Evolutionary conservation across 2,797 vertebrate genomes (phyloP).

Genomic region (Gymnodraco acuticeps): DNA sequence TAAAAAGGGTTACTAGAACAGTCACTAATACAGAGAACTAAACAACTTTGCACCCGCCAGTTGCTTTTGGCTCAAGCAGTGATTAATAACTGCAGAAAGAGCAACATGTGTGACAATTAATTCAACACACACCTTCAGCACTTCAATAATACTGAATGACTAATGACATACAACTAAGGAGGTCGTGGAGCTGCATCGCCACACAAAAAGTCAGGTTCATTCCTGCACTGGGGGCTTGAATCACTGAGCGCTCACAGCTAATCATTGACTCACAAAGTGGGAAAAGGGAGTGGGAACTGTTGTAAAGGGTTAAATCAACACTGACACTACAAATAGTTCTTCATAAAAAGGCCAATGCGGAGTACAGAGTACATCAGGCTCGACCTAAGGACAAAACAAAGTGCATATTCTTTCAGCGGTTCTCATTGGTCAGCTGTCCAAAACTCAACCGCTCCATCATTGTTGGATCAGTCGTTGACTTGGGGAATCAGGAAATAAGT

Average conservation of each 20-base stretch:
- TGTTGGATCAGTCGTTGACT: neutral
- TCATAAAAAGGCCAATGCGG: neutral
- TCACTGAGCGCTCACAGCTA: conserved; percentile 24
- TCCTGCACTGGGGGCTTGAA: neutral
- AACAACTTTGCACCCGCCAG: neutral
- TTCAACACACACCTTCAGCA: neutral
- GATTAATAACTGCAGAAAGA: neutral
- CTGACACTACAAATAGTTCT: conserved; percentile 11
- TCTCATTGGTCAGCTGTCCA: neutral
- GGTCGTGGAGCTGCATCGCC: neutral
- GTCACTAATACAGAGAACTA: neutral
- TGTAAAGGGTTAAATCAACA: conserved; percentile 58
- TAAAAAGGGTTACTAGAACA: neutral
- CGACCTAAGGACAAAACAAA: neutral
- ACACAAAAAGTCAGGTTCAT: conserved; percentile 1
- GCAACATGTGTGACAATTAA: neutral
- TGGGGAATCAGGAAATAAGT: conserved; percentile 11
- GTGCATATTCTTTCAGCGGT: neutral
- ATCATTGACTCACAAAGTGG: conserved; percentile 54
- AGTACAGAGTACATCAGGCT: neutral
- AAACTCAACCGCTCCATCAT: neutral
- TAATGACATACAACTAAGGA: neutral
- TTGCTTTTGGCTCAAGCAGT: neutral
- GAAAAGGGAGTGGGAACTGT: conserved; percentile 38
- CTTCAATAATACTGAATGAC: neutral